Evolutionary conservation across 2,113 vertebrate genomes (phyloP).

Genomic region (Dasyornis broadbenti): DNA sequence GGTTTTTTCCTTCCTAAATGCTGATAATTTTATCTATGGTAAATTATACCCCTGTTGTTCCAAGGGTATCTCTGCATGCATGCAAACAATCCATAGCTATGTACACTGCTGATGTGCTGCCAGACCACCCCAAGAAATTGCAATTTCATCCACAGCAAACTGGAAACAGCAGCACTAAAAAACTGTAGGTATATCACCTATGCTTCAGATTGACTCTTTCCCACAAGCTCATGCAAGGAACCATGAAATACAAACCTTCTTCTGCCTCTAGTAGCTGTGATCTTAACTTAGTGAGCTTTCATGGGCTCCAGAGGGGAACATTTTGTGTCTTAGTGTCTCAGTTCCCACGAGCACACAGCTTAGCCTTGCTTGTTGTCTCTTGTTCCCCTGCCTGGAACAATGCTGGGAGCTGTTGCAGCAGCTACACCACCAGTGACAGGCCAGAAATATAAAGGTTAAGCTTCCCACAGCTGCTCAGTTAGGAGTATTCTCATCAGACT

Average conservation of each 20-base stretch:
- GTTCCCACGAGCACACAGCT: background rate
- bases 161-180: background rate
- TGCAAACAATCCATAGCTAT: background rate
- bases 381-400: background rate
- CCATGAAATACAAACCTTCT: fast-evolving
- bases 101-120: background rate
- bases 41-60: background rate
- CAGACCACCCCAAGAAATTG: background rate
- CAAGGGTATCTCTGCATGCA: background rate
- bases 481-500: background rate
- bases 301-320: background rate
- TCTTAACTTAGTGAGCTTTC: background rate
- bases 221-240: background rate
- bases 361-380: background rate
- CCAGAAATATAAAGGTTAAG: background rate
- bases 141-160: background rate
- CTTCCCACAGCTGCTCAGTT: background rate
- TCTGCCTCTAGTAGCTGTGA: background rate
- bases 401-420: background rate
- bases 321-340: background rate
- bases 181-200: fast-evolving
- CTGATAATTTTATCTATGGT: background rate
- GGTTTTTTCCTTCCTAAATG: background rate
- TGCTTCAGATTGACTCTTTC: background rate
- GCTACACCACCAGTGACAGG: background rate